Evolutionary conservation across 2,113 vertebrate species (phyloP).

Genomic region (Sapajus apella): DNA sequence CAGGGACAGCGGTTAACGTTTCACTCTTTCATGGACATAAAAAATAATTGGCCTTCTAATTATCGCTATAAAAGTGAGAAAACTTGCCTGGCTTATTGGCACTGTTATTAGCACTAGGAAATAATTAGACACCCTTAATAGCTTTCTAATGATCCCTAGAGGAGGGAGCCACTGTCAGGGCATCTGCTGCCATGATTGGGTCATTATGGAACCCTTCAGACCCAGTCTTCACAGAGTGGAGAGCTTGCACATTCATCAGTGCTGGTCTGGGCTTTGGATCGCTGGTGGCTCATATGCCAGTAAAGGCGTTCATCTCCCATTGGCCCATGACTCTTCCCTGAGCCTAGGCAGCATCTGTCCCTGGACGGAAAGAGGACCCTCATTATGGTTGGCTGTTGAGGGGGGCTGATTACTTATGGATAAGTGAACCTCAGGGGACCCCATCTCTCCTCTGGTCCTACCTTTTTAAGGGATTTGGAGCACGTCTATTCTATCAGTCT

Average conservation of each 20-base stretch:
- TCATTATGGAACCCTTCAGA: background rate
- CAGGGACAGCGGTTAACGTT: rapidly evolving
- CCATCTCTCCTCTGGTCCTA: background rate
- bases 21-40: background rate
- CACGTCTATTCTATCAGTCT: background rate
- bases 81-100: background rate
- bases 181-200: background rate
- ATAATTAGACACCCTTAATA: background rate
- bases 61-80: background rate
- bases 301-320: background rate
- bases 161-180: background rate
- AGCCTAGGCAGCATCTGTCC: background rate
- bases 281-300: background rate
- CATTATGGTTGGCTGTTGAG: too few relatives aligned
- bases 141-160: background rate
- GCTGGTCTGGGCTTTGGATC: background rate
- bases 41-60: constrained; percentile 41
- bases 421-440: background rate
- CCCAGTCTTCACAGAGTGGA: background rate
- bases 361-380: background rate
- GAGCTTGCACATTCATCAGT: background rate
- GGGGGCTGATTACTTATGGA: background rate
- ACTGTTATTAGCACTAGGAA: constrained; percentile 47
- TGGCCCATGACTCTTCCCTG: background rate
- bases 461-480: background rate